These are phyloP conservation scores for Mylabris sibirica DNA, from an alignment of 2,888 invertebrate species.

Conservation along the genomic window DNA sequence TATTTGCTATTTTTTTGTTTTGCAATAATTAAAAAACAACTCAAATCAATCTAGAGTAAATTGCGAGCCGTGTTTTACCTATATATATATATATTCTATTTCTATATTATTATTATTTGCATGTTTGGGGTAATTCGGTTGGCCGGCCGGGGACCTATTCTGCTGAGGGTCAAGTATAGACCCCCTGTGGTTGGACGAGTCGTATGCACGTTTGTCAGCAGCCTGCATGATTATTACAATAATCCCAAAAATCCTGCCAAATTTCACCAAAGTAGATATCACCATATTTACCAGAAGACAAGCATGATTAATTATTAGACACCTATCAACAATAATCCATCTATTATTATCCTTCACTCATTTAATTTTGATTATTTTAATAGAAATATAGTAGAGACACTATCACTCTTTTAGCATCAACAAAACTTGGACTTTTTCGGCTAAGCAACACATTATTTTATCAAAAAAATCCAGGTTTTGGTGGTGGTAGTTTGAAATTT, in stretches of 20 bases:
- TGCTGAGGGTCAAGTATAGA: conserved; percentile 51
- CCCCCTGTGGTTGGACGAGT: conserved; percentile 48
- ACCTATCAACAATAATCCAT: not conserved
- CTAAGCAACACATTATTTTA: not conserved
- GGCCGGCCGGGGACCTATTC: conserved; percentile 64
- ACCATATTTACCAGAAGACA: not conserved
- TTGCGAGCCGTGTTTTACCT: conserved; percentile 49
- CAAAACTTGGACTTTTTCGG: not conserved
- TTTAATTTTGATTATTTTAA: conserved; percentile 7
- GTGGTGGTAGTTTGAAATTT: not conserved
- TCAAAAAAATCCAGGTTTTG: not conserved
- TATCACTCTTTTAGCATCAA: conserved; percentile 18
- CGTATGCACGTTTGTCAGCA: conserved; percentile 56
- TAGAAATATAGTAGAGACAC: conserved; percentile 20
- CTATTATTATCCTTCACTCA: conserved; percentile 5
- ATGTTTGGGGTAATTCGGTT: conserved; percentile 57
- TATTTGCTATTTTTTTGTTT: conserved; percentile 21
- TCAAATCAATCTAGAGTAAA: conserved; percentile 37
- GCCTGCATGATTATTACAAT: conserved; percentile 48
- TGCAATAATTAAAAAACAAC: not conserved
- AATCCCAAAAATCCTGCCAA: not conserved
- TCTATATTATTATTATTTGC: conserved; percentile 49
- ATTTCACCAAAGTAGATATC: not conserved
- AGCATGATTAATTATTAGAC: conserved; percentile 1
- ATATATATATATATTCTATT: conserved; percentile 45